phyloP scores from a whole-genome alignment of 2,797 vertebrate genomes.

The Nasua narica region DNA sequence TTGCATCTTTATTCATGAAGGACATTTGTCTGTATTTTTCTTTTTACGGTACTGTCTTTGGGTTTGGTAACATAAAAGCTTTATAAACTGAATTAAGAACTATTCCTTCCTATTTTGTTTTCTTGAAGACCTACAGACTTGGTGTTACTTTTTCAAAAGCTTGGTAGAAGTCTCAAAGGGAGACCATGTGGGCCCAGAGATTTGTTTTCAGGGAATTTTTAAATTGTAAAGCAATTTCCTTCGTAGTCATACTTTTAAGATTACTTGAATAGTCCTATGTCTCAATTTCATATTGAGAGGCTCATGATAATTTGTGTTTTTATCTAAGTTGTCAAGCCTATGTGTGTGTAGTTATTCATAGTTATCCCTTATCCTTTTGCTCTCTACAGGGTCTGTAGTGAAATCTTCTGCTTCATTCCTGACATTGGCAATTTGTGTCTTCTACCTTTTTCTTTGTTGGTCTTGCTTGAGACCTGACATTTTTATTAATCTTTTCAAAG shows the following conservation, averaged over 20 bases:
- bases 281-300: not conserved
- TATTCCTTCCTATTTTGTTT: not conserved
- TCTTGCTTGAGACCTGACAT: not conserved
- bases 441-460: not conserved
- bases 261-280: not conserved
- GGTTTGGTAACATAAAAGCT: not conserved
- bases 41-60: not conserved
- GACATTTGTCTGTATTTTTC: not conserved
- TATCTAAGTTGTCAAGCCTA: not conserved
- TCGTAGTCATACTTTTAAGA: not conserved
- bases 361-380: not conserved
- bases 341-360: not conserved
- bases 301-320: not conserved
- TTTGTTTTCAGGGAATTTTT: not conserved
- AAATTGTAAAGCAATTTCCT: not conserved
- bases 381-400: not conserved
- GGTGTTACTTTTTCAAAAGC: not conserved
- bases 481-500: not conserved
- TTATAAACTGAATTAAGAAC: not conserved
- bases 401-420: not conserved
- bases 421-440: too few species aligned
- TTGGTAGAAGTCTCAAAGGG: not conserved
- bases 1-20: not conserved
- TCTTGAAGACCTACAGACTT: not conserved
- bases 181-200: not conserved